Conservation (phyloP, 2,113 vertebrate species). For the Micronycteris hirsuta region DNA sequence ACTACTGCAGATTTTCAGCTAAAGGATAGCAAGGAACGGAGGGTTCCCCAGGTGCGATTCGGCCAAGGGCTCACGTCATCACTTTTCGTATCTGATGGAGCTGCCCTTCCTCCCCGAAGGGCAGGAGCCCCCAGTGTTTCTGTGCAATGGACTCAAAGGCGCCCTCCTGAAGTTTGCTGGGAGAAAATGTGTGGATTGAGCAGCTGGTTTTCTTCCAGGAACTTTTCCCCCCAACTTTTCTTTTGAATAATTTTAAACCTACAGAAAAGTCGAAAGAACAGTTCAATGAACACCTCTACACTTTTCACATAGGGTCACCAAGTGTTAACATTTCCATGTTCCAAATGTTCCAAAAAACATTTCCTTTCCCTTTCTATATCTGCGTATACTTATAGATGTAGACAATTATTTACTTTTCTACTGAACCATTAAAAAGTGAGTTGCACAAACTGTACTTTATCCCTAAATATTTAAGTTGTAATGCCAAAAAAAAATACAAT, state of each 20-base stretch:
- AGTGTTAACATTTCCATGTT: not conserved
- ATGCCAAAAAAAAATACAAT: not conserved
- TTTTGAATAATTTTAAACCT: constrained; percentile 13
- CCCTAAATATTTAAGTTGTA: not conserved
- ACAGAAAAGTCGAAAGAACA: not conserved
- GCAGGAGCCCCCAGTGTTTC: not conserved
- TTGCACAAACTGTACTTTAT: not conserved
- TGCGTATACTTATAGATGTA: not conserved
- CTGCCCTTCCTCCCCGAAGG: not conserved
- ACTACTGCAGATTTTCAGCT: not conserved
- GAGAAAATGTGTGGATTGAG: not conserved
- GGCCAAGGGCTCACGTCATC: not conserved
- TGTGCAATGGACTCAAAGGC: fast-evolving
- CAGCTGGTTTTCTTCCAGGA: not conserved
- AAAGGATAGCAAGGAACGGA: not conserved
- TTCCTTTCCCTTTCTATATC: not conserved
- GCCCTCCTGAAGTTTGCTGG: not conserved
- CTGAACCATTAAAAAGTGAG: not conserved
- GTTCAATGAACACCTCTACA: not conserved
- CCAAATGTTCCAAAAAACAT: not conserved
- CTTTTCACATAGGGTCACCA: not conserved
- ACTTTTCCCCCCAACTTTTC: not conserved
- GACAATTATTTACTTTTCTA: not conserved
- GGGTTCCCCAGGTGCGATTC: not conserved
- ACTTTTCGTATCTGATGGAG: not conserved